phyloP scores from a whole-genome alignment of 2,797 vertebrate species.

The Typhlichthys subterraneus region DNA sequence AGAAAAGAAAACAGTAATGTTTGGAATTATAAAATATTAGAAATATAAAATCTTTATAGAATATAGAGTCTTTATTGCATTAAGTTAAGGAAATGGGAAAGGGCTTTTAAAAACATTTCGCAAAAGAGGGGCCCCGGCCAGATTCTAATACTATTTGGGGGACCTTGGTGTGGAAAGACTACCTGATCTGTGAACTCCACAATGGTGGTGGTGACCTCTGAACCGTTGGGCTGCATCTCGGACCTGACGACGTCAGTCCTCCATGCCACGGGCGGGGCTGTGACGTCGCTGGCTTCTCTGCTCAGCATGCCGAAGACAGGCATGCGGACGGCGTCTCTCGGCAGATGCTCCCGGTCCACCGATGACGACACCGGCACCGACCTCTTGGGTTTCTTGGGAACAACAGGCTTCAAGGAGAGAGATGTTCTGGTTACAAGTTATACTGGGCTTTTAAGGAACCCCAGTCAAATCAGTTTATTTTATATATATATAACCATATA shows the following conservation, averaged over 20 bases:
- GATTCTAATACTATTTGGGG: no score
- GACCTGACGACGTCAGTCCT: constrained; percentile 83
- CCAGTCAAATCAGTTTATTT: no score
- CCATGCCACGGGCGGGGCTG: constrained; percentile 66
- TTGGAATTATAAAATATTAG: no score
- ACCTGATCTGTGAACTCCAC: constrained; percentile 84
- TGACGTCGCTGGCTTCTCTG: constrained; percentile 72
- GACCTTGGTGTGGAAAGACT: constrained; percentile 7
- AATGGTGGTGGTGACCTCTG: constrained; percentile 80
- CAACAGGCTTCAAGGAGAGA: constrained; percentile 65
- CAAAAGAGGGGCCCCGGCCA: no score
- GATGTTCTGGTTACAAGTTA: neutral
- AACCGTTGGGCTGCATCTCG: constrained; percentile 80
- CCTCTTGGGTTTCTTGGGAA: constrained; percentile 81
- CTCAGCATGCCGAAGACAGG: constrained; percentile 55
- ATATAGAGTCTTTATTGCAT: no score
- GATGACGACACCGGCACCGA: constrained; percentile 75
- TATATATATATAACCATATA: no score
- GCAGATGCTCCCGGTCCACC: constrained; percentile 69
- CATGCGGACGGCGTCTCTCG: constrained; percentile 68
- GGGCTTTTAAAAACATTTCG: no score
- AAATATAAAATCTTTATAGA: no score
- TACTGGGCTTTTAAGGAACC: neutral
- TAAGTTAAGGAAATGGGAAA: no score
- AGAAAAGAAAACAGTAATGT: no score